Percentiles rank a stretch among this genome's conserved stretches.
Conservation (phyloP, 30 jellyfish, hydroid and myxozoan genomes). For the Hydractinia echinata region DNA sequence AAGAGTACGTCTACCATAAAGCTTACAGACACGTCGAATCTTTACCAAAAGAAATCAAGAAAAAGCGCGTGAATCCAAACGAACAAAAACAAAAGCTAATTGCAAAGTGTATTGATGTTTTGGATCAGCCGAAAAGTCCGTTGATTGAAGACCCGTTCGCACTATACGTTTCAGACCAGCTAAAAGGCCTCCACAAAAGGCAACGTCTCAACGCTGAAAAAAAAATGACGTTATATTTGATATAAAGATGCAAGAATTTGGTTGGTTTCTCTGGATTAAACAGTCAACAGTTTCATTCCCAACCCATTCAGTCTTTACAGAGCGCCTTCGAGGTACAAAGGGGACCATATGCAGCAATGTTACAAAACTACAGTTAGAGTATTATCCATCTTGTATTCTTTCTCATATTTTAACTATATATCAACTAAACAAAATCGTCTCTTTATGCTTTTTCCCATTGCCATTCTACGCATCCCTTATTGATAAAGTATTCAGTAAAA, state of each 20-base stretch:
- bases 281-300: background rate
- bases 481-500: no score
- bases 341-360: no score
- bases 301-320: background rate
- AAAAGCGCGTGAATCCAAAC: background rate
- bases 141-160: conserved; percentile 6
- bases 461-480: no score
- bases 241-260: background rate
- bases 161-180: background rate
- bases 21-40: background rate
- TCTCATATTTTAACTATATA: no score
- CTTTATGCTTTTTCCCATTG: no score
- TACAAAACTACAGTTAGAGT: no score
- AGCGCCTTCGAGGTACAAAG: no score
- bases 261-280: background rate
- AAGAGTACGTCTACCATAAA: conserved; percentile 10
- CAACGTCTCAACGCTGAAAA: background rate
- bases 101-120: conserved; percentile 18
- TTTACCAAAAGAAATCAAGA: background rate
- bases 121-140: background rate
- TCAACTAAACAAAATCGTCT: no score
- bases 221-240: conserved; percentile 4
- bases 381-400: no score
- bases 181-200: background rate
- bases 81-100: background rate